Evolutionary conservation across 2,113 vertebrate species (phyloP), one percentile per base, ranked within the genome.

Genomic region (Indicator indicator): DNA sequence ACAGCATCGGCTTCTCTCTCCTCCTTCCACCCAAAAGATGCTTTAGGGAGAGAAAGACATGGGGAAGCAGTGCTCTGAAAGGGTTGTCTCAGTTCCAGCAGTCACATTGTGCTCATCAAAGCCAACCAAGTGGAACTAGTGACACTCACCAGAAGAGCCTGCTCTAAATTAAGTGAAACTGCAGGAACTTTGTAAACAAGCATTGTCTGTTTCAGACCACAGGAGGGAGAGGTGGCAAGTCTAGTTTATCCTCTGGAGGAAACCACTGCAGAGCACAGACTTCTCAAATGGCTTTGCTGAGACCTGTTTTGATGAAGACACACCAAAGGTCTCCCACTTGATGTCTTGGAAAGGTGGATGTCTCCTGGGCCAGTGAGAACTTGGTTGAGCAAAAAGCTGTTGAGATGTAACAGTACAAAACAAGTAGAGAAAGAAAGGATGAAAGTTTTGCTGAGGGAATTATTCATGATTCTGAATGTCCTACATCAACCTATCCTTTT

Each of bases 61-160:
- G 0, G 64, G 64, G 76, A 83, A 83, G 27, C 38, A 11, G 52
- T 38, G 52, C n/a, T 91, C 42, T 68, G 62, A 52, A 78, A 93
- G 71, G 88, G 48, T 17, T 90, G 83, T 94, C 90, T 95, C n/a
- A 15, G 82, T 62, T 89, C 85, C 70, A 86, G 89, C 78, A 95
- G 93, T 91, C 93, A 90, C 86, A 55, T 46, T 75, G 80, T 2
- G 7, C 79, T 86, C 9, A 21, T 95, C 93, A 93, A 62, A 95
- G 65, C 32, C 93, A 95, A 70, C 94, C 85, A 36, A 95, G 94
- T 72, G 91, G 93, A 97, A 95, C 93, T 62, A 90, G 85, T 90
- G 90, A 73, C 79, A 50, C 73, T 93, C 85, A 65, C 58, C 73
- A 90, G 69, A 95, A 86, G 9, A 86, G 27, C 58, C 54, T 89